phyloP scores from a whole-genome alignment of 2,888 invertebrate species.

The Dryocosmus kuriphilus region DNA sequence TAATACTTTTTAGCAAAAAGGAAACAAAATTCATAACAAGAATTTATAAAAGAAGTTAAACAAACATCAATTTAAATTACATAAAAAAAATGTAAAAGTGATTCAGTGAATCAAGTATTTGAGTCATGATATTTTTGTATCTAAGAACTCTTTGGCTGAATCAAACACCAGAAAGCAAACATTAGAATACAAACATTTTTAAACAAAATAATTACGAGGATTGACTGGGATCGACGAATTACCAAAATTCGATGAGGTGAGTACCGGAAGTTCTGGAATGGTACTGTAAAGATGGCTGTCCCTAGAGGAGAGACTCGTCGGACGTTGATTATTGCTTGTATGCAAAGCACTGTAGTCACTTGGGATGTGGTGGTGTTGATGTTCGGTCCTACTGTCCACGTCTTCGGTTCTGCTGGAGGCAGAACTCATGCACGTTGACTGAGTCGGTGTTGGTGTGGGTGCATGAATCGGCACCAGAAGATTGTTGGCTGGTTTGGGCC shows the following conservation, averaged over 20 bases:
- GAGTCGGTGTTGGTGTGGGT: conserved; percentile 83
- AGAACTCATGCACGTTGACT: conserved; percentile 82
- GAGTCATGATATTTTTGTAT: too few relatives aligned
- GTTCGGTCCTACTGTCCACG: conserved; percentile 82
- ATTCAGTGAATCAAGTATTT: too few relatives aligned
- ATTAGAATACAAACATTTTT: conserved; percentile 39
- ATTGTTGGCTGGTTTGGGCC: conserved; percentile 82
- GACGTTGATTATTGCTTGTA: conserved; percentile 60
- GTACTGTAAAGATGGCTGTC: conserved; percentile 76
- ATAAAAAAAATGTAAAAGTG: not conserved
- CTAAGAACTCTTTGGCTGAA: conserved; percentile 9
- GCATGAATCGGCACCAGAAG: conserved; percentile 76
- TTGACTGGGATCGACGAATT: conserved; percentile 69
- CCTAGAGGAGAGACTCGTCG: conserved; percentile 73
- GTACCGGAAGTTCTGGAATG: conserved; percentile 74
- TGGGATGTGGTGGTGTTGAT: conserved; percentile 79
- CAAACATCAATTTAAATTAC: not conserved
- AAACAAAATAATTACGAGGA: conserved; percentile 76
- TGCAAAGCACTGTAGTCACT: conserved; percentile 78
- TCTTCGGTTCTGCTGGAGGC: conserved; percentile 82
- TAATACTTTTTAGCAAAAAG: not conserved
- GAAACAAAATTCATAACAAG: not conserved
- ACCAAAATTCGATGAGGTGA: conserved; percentile 62
- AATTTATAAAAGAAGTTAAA: not conserved
- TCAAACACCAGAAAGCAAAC: conserved; percentile 7